phyloP scores from a whole-genome alignment of 2,888 invertebrate species.

The Teleiodes luculella region DNA sequence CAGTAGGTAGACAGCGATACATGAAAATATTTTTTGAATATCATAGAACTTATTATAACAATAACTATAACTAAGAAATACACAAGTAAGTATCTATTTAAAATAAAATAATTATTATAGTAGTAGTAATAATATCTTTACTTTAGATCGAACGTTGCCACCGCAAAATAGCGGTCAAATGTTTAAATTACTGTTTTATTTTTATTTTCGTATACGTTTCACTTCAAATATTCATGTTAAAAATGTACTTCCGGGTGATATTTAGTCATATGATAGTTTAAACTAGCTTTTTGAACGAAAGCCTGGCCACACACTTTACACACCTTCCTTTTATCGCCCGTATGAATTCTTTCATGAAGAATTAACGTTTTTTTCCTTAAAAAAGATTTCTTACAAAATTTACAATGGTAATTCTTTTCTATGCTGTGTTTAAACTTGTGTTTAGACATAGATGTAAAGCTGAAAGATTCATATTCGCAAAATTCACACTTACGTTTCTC shows the following conservation, averaged over 20 bases:
- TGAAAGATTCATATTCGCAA: constrained; percentile 59
- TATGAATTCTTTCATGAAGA: constrained; percentile 62
- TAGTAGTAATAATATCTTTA: too few species aligned
- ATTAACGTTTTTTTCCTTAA: constrained; percentile 49
- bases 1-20: too few species aligned
- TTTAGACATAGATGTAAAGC: constrained; percentile 48
- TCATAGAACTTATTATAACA: too few species aligned
- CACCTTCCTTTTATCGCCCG: constrained; percentile 56
- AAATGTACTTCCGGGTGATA: constrained; percentile 1
- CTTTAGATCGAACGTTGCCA: too few species aligned
- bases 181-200: too few species aligned
- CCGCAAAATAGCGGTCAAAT: too few species aligned
- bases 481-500: constrained; percentile 49
- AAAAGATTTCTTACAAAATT: constrained; percentile 65
- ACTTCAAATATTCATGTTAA: background rate
- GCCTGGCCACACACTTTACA: constrained; percentile 32
- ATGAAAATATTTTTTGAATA: too few species aligned
- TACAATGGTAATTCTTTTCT: constrained; percentile 61
- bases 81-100: too few species aligned
- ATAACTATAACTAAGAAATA: too few species aligned
- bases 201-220: too few species aligned
- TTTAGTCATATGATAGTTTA: constrained; percentile 30
- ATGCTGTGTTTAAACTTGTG: constrained; percentile 65
- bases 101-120: too few species aligned
- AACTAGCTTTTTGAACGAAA: constrained; percentile 32